phyloP scores from a whole-genome alignment of 2,113 vertebrate genomes.

The Pluvialis apricaria region DNA sequence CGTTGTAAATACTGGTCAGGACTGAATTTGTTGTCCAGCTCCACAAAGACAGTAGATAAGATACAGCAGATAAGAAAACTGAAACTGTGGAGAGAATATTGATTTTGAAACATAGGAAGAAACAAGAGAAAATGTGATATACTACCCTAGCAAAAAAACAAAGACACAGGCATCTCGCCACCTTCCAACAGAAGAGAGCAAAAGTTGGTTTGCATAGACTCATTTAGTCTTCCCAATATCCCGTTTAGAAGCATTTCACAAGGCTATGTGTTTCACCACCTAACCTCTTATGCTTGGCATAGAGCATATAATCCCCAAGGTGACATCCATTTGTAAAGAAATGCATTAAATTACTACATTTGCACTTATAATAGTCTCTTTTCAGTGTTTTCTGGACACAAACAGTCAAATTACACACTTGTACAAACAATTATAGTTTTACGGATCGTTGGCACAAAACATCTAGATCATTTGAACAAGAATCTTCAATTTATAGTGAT shows the following conservation, averaged over 20 bases:
- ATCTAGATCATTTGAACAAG: not conserved
- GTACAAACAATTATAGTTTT: not conserved
- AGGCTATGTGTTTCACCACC: not conserved
- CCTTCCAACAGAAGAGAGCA: not conserved
- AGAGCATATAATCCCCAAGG: not conserved
- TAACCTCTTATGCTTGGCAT: not conserved
- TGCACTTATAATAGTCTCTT: not conserved
- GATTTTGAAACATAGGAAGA: constrained; percentile 32
- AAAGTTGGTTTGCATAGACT: not conserved
- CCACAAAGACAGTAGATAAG: not conserved
- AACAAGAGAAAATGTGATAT: not conserved
- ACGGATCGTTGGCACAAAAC: not conserved
- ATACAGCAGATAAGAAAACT: constrained; percentile 1
- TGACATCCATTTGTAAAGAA: not conserved
- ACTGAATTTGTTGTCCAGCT: not conserved
- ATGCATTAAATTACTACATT: not conserved
- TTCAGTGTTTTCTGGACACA: not conserved
- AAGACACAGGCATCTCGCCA: not conserved
- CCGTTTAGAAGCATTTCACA: not conserved
- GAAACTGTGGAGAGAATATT: constrained; percentile 1
- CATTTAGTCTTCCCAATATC: not conserved
- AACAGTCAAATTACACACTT: not conserved
- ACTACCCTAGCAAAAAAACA: not conserved
- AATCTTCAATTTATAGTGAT: not conserved
- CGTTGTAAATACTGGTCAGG: not conserved